Base-by-base conservation (phyloP, 2,113 vertebrate genomes). In the Heptranchias perlo region DNA sequence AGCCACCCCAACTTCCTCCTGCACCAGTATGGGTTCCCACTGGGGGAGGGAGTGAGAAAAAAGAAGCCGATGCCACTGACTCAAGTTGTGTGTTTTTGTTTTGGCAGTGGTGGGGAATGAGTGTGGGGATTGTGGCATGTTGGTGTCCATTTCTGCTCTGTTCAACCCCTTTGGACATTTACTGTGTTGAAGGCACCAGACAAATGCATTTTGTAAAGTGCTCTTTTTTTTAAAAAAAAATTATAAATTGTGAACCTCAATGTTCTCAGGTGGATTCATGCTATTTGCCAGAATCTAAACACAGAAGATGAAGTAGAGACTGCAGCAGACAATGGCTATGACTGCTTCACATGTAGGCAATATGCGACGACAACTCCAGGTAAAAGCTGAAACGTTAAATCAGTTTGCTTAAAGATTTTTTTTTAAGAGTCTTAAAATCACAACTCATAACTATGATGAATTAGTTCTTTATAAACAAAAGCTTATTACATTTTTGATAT, bases 281-380 rank as follows among this genome's bases (percentile, higher is more conserved):
- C 99, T n/a, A 96, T 97, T 95, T 99, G 99, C 97, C 98, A 99
- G 97, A 99, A 98, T 96, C 98, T 99, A 97, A 98, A 97, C 96
- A 97, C 98, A 18, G 99, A 99, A 95, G 98, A 99, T 52, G 98
- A 99, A 96, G 99, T 99, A 96, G 99, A 99, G 97, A 97, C 96
- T 11, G 98, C 98, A n/a, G 98, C 99, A 25, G 99, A 99, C 89
- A 97, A 98, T 96, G 98, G 99, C 86, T 99, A 99, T 96, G 98
- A 99, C 97, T 99, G 99, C 97, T 98, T 98, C 67, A 98, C 99
- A 97, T 99, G 99, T 97, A 97, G 98, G 96, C 98, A 97, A 78
- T 98, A 98, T 89, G 96, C 97, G 96, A 97, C 97, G 96, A 96
- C 97, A 65, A 96, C 97, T 7, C 98, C 97, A 67, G 99, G 99